phyloP scores from a whole-genome alignment of 2,888 invertebrate genomes.

The Hydrotaea diabolus region DNA sequence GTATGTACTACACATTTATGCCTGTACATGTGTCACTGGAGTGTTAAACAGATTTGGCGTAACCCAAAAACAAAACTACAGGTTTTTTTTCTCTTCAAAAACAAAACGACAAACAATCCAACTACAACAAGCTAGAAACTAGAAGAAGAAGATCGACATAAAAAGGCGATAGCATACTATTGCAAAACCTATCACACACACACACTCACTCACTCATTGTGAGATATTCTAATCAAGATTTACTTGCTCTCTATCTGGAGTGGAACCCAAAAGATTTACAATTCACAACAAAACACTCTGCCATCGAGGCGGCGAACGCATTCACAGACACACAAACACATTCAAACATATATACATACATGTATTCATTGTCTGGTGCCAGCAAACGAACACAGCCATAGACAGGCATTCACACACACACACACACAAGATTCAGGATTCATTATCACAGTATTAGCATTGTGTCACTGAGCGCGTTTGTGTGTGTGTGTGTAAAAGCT shows the following conservation, averaged over 20 bases:
- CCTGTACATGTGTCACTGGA: slow-evolving; percentile 17
- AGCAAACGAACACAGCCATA: background rate
- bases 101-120: background rate
- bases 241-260: slow-evolving; percentile 13
- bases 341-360: background rate
- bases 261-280: slow-evolving; percentile 5
- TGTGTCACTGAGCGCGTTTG: background rate
- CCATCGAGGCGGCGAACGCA: too few relatives aligned
- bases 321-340: background rate
- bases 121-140: too few relatives aligned
- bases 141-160: background rate
- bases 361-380: background rate
- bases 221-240: slow-evolving; percentile 31
- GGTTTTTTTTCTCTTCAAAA: background rate
- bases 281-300: background rate
- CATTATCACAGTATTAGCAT: slow-evolving; percentile 11
- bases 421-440: background rate
- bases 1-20: too few relatives aligned
- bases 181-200: background rate
- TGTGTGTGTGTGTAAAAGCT: background rate
- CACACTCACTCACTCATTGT: background rate
- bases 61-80: slow-evolving; percentile 1
- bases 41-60: background rate
- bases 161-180: background rate
- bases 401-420: background rate